A percentile compares a stretch with the other conserved stretches of the same genome.
phyloP scores from a whole-genome alignment of 1,140 invertebrate species.

The Drosophila paulistorum region DNA sequence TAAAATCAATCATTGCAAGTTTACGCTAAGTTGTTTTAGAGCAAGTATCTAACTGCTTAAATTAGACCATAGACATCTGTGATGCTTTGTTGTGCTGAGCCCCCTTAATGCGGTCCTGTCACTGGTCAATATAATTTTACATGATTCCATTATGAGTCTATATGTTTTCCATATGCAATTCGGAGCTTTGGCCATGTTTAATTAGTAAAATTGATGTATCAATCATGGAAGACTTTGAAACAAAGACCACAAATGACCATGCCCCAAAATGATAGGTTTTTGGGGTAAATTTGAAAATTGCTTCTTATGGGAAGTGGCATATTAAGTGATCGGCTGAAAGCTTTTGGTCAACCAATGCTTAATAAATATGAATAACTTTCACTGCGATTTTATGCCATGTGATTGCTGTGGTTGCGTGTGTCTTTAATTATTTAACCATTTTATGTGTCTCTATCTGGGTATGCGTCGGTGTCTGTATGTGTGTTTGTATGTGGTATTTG shows the following conservation, averaged over 20 bases:
- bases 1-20: too few species aligned
- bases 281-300: not conserved
- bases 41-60: too few species aligned
- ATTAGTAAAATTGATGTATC: slow-evolving; percentile 74
- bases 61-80: too few species aligned
- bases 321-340: slow-evolving; percentile 10
- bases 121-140: not conserved
- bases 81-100: too few species aligned
- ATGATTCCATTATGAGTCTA: not conserved
- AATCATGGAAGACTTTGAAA: slow-evolving; percentile 57
- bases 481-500: slow-evolving; percentile 8
- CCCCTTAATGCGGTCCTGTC: not conserved
- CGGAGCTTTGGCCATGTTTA: slow-evolving; percentile 57
- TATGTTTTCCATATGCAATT: slow-evolving; percentile 4
- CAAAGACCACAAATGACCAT: slow-evolving; percentile 57
- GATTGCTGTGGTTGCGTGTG: slow-evolving; percentile 48
- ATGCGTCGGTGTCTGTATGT: slow-evolving; percentile 30
- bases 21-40: too few species aligned
- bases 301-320: not conserved
- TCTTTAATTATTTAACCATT: slow-evolving; percentile 64
- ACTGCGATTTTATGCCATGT: slow-evolving; percentile 40
- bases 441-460: slow-evolving; percentile 18
- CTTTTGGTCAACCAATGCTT: slow-evolving; percentile 36
- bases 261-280: slow-evolving; percentile 22
- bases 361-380: slow-evolving; percentile 68